A percentile compares a stretch with the other conserved stretches of the same genome.
These are phyloP conservation scores for Acarapis woodi DNA, from an alignment of 1,140 invertebrate genomes.

Conservation along the genomic window DNA sequence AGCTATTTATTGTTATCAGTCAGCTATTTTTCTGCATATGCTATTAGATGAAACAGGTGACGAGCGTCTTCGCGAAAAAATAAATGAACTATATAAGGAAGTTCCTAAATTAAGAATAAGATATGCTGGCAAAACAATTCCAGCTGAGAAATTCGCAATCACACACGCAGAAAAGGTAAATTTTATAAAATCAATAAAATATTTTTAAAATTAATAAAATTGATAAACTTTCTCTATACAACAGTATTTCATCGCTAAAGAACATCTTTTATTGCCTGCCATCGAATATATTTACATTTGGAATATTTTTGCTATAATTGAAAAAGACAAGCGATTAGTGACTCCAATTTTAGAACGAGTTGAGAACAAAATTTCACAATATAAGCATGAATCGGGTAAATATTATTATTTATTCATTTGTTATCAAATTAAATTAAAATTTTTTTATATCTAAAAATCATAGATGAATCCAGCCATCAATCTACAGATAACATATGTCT, in stretches of 20 bases:
- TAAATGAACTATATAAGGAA: constrained; percentile 24
- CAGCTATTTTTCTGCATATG: constrained; percentile 41
- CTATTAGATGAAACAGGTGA: constrained; percentile 15
- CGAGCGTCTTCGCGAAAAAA: constrained; percentile 19
- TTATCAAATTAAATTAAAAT: no score
- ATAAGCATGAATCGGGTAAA: constrained; percentile 14
- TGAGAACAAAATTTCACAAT: constrained; percentile 14
- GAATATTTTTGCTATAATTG: constrained; percentile 39
- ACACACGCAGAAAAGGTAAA: constrained; percentile 46
- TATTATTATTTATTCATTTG: background rate
- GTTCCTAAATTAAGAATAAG: constrained; percentile 43
- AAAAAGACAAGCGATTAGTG: constrained; percentile 2
- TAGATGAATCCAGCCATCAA: background rate
- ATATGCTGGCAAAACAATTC: constrained; percentile 79
- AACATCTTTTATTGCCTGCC: background rate
- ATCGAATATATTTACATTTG: constrained; percentile 66
- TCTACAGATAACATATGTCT: constrained; percentile 18
- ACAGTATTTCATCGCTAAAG: background rate
- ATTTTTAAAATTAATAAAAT: constrained; percentile 21
- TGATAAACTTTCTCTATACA: no score
- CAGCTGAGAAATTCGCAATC: constrained; percentile 85
- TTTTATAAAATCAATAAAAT: constrained; percentile 40
- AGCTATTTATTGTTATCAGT: constrained; percentile 64
- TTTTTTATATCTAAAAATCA: constrained; percentile 1
- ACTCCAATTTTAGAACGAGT: constrained; percentile 8